Evolutionary conservation across 2,797 vertebrate species (phyloP).

Genomic region (Scolopax bukidnonensis): DNA sequence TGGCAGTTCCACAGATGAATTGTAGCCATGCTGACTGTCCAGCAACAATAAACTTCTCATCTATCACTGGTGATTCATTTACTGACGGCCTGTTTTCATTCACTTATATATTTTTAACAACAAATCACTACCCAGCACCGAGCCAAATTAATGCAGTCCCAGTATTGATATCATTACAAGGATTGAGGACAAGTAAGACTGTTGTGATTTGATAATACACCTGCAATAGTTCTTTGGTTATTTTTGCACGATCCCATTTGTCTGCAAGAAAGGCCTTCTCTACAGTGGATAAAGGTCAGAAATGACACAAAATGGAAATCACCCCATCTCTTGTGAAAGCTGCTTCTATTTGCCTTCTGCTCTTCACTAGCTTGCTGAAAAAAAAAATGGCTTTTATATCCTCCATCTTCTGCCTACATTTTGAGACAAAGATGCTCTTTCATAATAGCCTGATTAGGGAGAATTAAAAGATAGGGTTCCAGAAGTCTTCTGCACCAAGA

Average conservation of each 20-base stretch:
- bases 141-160: background rate
- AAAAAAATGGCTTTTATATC: background rate
- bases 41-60: background rate
- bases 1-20: background rate
- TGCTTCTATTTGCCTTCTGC: background rate
- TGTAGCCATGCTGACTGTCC: background rate
- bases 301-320: background rate
- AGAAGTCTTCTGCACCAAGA: background rate
- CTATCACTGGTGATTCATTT: background rate
- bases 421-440: background rate
- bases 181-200: background rate
- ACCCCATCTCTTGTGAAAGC: background rate
- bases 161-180: background rate
- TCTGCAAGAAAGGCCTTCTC: background rate
- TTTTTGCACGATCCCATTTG: background rate
- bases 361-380: background rate
- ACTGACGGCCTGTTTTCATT: background rate
- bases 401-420: background rate
- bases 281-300: background rate
- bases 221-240: background rate
- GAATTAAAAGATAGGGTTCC: background rate
- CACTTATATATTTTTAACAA: background rate
- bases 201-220: background rate
- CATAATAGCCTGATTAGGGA: background rate
- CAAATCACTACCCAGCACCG: background rate